A percentile compares a stretch with the other conserved stretches of the same genome.
Conservation (phyloP, 1,140 invertebrate species). For the Monomorium pharaonis region DNA sequence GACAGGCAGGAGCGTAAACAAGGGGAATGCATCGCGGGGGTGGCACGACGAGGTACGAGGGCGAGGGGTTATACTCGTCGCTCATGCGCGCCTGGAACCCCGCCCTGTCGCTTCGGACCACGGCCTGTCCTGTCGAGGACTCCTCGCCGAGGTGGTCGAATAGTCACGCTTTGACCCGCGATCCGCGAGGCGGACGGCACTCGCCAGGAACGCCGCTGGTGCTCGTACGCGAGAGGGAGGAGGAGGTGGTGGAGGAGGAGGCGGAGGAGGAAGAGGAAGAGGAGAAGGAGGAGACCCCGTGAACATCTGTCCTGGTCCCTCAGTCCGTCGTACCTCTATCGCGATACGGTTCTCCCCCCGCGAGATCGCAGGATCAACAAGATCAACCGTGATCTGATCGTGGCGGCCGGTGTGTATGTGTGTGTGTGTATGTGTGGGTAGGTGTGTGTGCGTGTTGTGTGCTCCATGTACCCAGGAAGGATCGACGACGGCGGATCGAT, state of each 20-base stretch:
- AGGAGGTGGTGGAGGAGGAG: background rate
- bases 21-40: slow-evolving; percentile 72
- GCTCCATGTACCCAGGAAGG: slow-evolving; percentile 13
- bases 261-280: slow-evolving; percentile 16
- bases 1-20: slow-evolving; percentile 78
- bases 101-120: slow-evolving; percentile 79
- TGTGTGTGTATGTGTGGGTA: background rate
- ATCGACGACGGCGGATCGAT: slow-evolving; percentile 60
- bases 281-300: background rate
- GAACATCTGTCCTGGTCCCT: slow-evolving; percentile 33
- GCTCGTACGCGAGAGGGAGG: slow-evolving; percentile 32
- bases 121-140: slow-evolving; percentile 74
- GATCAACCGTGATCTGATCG: slow-evolving; percentile 9
- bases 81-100: slow-evolving; percentile 81
- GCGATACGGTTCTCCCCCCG: background rate
- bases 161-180: slow-evolving; percentile 83
- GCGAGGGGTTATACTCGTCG: slow-evolving; percentile 63
- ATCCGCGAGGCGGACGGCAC: slow-evolving; percentile 78
- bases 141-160: slow-evolving; percentile 77
- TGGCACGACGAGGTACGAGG: slow-evolving; percentile 62
- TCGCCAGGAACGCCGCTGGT: slow-evolving; percentile 66
- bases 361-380: slow-evolving; percentile 19
- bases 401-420: slow-evolving; percentile 22
- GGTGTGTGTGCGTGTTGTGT: no score
- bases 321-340: background rate